Base-by-base conservation (phyloP, 1,140 invertebrate species). In the Colletes gigas region DNA sequence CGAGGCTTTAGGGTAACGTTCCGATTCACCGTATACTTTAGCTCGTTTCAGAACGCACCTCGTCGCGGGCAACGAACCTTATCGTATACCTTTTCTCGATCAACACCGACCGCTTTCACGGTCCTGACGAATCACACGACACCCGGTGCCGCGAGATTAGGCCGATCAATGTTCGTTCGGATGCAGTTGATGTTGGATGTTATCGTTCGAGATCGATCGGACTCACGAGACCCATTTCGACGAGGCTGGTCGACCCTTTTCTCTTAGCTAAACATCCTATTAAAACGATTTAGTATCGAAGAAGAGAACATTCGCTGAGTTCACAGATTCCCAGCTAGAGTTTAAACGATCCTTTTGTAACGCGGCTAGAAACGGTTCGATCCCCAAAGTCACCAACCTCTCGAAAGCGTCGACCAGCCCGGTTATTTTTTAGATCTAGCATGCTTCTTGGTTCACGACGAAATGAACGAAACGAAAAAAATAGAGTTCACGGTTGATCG, bases 81-180 rank as follows among this genome's bases (percentile, higher is more conserved):
- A 47, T 73, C 77, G 69, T 73, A 55, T 73, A 67, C 44, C 47
- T 80, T 79, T 39, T 44, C 72, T 59, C 69, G 52, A 75, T 72
- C 57, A 39, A 47, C 15, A 57, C 47, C 44, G 50, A 50, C 55
- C 71, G 44, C n/a, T 44, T 17, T 9, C 3, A 1, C n/a, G 30
- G 41, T 14, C 63, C 44, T 10, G 52, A 55, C 10, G 17, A 10
- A 7, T 19, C 30, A 19, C 14, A 6, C 66, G 10, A 68, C 17
- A 21, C 44, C 30, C 30, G 30, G 30, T 30, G 30, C 2, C 30
- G 30, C 30, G 17, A 44, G 50, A n/a, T n/a, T 5, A 54, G 52
- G 9, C 52, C 52, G 41, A 14, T 50, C 55, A 50, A 41, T 15
- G 78, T 52, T 78, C 76, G 67, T 30, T 66, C 60, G 44, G 70